phyloP scores from a whole-genome alignment of 2,888 invertebrate genomes.

The Limnephilus auricula region DNA sequence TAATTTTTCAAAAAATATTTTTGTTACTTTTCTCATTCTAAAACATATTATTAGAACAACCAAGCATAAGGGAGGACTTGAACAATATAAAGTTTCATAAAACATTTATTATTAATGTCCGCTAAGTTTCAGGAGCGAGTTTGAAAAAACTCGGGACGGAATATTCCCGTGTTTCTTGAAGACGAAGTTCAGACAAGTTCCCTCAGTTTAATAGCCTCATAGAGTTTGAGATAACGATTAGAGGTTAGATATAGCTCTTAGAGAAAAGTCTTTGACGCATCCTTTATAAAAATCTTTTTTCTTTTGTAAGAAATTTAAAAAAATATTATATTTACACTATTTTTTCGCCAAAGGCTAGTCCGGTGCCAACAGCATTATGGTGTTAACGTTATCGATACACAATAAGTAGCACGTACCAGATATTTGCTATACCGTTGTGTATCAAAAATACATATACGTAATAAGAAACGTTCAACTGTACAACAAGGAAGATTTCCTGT shows the following conservation, averaged over 20 bases:
- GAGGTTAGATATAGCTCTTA: not conserved
- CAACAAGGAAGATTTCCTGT: no score
- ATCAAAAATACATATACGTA: no score
- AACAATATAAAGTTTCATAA: not conserved
- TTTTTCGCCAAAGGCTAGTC: no score
- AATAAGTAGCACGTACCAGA: no score
- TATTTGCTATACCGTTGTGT: no score
- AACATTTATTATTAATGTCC: not conserved
- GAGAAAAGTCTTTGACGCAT: not conserved
- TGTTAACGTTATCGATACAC: no score
- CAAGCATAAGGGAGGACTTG: not conserved
- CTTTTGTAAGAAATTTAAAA: not conserved
- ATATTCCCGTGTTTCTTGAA: conserved; percentile 9
- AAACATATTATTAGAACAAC: not conserved
- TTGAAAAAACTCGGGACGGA: not conserved
- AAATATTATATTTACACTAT: not conserved
- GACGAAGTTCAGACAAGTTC: conserved; percentile 39
- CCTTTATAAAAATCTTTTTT: not conserved
- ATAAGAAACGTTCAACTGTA: no score
- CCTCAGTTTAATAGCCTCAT: conserved; percentile 26
- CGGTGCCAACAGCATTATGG: no score
- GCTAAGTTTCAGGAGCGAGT: not conserved
- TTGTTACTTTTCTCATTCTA: not conserved
- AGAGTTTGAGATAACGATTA: conserved; percentile 38
- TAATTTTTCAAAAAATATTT: not conserved